A percentile compares a stretch with the other conserved stretches of the same genome.
phyloP scores from a whole-genome alignment of 1,140 invertebrate genomes.

The Micrasema minimum region DNA sequence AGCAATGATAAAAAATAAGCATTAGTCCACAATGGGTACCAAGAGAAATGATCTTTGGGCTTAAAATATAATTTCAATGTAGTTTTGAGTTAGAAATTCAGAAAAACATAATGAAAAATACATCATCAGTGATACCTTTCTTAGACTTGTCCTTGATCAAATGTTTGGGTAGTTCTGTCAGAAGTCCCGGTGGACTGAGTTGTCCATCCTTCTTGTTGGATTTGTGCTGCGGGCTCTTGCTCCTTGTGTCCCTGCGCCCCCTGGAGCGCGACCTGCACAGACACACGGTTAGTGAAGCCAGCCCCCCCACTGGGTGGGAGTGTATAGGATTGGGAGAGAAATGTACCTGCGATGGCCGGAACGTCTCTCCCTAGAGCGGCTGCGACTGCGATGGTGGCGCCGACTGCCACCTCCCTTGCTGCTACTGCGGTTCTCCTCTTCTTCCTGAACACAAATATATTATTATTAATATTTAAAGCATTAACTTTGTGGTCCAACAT shows the following conservation, averaged over 20 bases:
- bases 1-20: too few species aligned
- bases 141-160: constrained; percentile 47
- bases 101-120: too few species aligned
- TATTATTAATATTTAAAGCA: too few species aligned
- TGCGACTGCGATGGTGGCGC: constrained; percentile 51
- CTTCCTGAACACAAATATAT: constrained; percentile 58
- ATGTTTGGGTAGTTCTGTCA: constrained; percentile 51
- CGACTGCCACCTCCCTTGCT: constrained; percentile 57
- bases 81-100: too few species aligned
- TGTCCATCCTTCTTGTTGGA: constrained; percentile 45
- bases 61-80: too few species aligned
- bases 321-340: too few species aligned
- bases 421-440: constrained; percentile 62
- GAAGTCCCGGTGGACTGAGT: constrained; percentile 46
- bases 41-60: too few species aligned
- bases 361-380: constrained; percentile 46
- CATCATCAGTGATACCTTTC: too few species aligned
- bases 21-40: too few species aligned
- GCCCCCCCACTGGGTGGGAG: too few species aligned
- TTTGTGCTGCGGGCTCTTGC: constrained; percentile 44
- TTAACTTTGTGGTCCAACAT: too few species aligned
- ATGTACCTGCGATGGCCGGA: constrained; percentile 48
- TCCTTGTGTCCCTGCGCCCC: constrained; percentile 42
- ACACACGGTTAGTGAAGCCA: background rate
- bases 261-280: constrained; percentile 46